These are phyloP conservation scores for Nestor notabilis DNA, from an alignment of 2,113 vertebrate genomes.

Conservation along the genomic window DNA sequence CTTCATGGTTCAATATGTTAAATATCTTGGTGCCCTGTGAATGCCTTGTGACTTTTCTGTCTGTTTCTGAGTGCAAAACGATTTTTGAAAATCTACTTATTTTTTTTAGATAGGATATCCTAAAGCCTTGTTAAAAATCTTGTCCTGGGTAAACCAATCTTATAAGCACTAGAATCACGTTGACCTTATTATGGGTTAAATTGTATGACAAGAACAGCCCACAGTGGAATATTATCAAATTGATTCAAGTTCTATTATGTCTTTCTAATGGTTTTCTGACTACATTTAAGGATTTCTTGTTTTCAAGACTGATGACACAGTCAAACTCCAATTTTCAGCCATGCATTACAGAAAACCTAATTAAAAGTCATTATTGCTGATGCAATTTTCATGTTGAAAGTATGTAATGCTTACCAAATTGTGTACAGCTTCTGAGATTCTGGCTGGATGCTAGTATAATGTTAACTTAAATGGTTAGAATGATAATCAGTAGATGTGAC, in stretches of 20 bases:
- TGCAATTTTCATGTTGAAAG: neutral
- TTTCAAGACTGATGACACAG: neutral
- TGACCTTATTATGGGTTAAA: neutral
- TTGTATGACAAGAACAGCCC: neutral
- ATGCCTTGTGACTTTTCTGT: neutral
- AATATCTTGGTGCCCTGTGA: neutral
- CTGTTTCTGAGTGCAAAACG: neutral
- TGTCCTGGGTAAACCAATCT: neutral
- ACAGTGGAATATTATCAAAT: neutral
- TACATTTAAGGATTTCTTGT: conserved; percentile 20
- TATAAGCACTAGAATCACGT: neutral
- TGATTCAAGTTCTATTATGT: neutral
- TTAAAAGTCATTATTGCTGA: neutral
- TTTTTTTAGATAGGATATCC: neutral
- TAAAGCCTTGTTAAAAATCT: neutral
- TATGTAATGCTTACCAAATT: neutral
- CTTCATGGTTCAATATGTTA: neutral
- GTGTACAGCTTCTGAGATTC: neutral
- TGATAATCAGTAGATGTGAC: neutral
- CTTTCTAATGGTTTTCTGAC: neutral
- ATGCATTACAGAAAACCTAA: neutral
- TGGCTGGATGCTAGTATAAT: neutral
- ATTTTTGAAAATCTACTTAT: neutral
- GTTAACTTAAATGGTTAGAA: neutral
- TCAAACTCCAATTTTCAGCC: neutral